Percentiles rank a stretch among this genome's conserved stretches.
Conservation (phyloP, 2,113 vertebrate genomes). For the Cyphomyrus discorhynchus region DNA sequence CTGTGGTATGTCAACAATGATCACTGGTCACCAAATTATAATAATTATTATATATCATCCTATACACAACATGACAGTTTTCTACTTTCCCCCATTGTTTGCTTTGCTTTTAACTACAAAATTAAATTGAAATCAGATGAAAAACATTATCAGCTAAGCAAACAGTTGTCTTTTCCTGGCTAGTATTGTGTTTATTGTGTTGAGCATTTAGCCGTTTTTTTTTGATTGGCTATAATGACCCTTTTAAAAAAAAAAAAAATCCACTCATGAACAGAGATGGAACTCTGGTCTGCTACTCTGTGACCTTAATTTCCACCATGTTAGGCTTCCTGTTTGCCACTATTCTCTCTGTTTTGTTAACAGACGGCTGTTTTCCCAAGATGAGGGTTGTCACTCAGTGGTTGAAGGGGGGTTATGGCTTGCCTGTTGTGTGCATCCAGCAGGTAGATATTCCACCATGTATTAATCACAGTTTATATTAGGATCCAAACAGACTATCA, state of each 20-base stretch:
- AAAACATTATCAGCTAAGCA: background rate
- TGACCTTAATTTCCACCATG: background rate
- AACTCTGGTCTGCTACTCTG: background rate
- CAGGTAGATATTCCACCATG: background rate
- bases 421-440: background rate
- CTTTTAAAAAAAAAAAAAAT: background rate
- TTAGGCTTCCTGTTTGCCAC: background rate
- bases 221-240: background rate
- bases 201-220: background rate
- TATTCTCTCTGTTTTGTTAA: background rate
- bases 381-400: background rate
- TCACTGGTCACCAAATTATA: no score
- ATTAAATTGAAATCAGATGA: background rate
- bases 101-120: background rate
- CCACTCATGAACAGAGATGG: background rate
- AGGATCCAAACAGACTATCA: background rate
- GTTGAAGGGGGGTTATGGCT: background rate
- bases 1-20: no score
- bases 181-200: background rate
- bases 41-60: background rate
- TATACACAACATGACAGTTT: background rate
- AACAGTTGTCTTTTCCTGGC: background rate
- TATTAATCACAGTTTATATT: constrained; percentile 7
- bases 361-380: background rate
- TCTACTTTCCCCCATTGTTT: background rate